These are phyloP conservation scores for Eupeodes luniger DNA, from an alignment of 2,888 invertebrate genomes.

Conservation along the genomic window DNA sequence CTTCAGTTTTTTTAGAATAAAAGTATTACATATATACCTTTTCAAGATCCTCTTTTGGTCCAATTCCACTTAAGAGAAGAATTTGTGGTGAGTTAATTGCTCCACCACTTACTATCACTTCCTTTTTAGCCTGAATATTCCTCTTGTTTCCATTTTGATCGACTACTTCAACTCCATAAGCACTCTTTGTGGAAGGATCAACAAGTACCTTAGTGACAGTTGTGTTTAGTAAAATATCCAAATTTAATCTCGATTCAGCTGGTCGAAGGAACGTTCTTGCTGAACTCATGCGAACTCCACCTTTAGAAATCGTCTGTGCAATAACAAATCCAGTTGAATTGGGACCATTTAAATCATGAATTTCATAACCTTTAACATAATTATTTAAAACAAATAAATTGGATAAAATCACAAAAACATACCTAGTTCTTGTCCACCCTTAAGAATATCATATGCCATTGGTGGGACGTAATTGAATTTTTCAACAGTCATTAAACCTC, in stretches of 20 bases:
- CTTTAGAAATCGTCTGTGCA: slow-evolving; percentile 94
- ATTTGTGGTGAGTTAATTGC: slow-evolving; percentile 97
- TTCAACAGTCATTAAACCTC: slow-evolving; percentile 91
- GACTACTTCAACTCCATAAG: slow-evolving; percentile 89
- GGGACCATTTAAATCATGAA: slow-evolving; percentile 92
- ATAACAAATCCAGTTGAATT: slow-evolving; percentile 93
- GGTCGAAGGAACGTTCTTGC: slow-evolving; percentile 93
- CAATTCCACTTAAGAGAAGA: slow-evolving; percentile 95
- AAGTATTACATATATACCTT: slow-evolving; percentile 81
- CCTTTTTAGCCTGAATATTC: slow-evolving; percentile 90
- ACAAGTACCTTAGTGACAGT: slow-evolving; percentile 91
- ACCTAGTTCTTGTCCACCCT: slow-evolving; percentile 92
- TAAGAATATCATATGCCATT: slow-evolving; percentile 89
- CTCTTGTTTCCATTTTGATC: slow-evolving; percentile 85
- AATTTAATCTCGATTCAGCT: slow-evolving; percentile 89
- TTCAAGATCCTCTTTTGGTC: slow-evolving; percentile 89
- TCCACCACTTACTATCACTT: slow-evolving; percentile 91
- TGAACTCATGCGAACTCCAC: slow-evolving; percentile 93
- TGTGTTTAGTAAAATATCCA: slow-evolving; percentile 93
- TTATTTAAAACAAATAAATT: background rate
- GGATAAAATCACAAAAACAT: slow-evolving; percentile 42
- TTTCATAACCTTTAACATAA: slow-evolving; percentile 86
- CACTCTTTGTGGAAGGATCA: slow-evolving; percentile 89
- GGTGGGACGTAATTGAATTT: slow-evolving; percentile 95
- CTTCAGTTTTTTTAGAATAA: too few relatives aligned